phyloP scores from a whole-genome alignment of 2,113 vertebrate genomes.

The Narcine bancroftii region DNA sequence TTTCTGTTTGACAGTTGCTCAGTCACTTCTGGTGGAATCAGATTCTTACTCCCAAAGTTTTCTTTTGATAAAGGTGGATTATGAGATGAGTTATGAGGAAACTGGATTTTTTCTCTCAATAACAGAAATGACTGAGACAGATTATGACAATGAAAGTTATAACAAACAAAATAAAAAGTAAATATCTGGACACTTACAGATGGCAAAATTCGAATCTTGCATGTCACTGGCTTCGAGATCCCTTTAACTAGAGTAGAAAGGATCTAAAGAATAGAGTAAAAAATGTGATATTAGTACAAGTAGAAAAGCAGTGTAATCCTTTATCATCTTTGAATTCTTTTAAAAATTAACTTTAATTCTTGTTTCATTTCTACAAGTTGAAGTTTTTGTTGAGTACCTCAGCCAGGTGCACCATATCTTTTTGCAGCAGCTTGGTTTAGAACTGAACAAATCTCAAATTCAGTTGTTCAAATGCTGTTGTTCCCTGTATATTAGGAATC shows the following conservation, averaged over 20 bases:
- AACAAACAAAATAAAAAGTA: not conserved
- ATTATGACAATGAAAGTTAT: not conserved
- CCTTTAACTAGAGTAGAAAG: slow-evolving; percentile 76
- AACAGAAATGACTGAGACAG: not conserved
- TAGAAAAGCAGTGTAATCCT: not conserved
- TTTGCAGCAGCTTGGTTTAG: not conserved
- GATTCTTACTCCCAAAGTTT: not conserved
- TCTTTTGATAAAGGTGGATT: not conserved
- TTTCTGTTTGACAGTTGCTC: not conserved
- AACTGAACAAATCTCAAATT: not conserved
- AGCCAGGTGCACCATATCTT: not conserved
- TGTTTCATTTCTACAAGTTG: not conserved
- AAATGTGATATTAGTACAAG: not conserved
- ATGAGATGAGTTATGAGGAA: not conserved
- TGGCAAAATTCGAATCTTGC: slow-evolving; percentile 88
- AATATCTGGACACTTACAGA: slow-evolving; percentile 61
- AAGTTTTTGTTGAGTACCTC: not conserved
- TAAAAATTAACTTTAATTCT: not conserved
- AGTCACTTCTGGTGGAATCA: not conserved
- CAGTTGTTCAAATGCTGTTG: not conserved
- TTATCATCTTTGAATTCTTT: not conserved
- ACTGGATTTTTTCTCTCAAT: not conserved
- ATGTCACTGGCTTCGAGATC: slow-evolving; percentile 76
- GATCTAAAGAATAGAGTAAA: slow-evolving; percentile 59
- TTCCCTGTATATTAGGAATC: not conserved